phyloP scores from a whole-genome alignment of 2,888 invertebrate genomes.

The Limnephilus marmoratus region DNA sequence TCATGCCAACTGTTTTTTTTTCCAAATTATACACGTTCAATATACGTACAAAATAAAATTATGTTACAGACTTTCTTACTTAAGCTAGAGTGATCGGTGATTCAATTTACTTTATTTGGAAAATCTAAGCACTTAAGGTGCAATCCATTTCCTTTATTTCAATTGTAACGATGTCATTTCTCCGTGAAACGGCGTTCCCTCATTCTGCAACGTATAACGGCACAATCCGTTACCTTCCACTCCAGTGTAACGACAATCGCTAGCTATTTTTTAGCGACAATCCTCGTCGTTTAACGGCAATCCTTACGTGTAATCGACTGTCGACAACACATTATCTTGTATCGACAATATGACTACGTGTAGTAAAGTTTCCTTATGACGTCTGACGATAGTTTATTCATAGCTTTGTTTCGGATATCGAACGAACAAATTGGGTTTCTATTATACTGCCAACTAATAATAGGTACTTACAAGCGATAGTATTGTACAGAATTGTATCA shows the following conservation, averaged over 20 bases:
- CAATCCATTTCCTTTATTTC: not conserved
- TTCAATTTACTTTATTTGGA: not conserved
- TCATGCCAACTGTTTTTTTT: too few species aligned
- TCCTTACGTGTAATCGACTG: not conserved
- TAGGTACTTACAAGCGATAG: not conserved
- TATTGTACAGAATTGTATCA: not conserved
- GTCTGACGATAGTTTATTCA: not conserved
- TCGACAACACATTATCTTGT: not conserved
- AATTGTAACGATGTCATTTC: not conserved
- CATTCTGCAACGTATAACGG: not conserved
- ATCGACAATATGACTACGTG: not conserved
- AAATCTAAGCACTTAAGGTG: not conserved
- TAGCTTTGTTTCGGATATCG: not conserved
- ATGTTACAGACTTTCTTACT: too few species aligned
- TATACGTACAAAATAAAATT: too few species aligned
- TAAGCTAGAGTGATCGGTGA: too few species aligned
- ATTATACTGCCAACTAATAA: not conserved
- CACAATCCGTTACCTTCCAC: not conserved
- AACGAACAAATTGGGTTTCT: not conserved
- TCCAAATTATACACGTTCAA: too few species aligned
- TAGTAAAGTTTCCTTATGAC: not conserved
- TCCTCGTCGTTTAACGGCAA: not conserved
- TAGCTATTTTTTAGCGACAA: not conserved
- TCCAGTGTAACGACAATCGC: not conserved
- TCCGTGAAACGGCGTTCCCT: not conserved